Conservation (phyloP, 2,113 vertebrate genomes). For the Hemiprocne comata region DNA sequence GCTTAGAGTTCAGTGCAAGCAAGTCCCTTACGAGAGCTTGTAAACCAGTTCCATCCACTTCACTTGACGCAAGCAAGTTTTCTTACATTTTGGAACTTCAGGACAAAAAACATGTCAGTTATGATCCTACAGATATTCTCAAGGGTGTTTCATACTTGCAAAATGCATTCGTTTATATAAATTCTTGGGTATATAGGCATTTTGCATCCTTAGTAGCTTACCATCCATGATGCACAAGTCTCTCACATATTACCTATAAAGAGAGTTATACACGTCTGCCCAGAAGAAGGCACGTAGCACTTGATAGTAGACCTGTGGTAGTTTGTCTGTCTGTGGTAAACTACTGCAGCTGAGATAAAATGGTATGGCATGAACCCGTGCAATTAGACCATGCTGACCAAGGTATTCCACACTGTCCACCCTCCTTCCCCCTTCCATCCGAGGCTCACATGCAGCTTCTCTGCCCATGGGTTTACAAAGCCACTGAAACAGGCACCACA, state of each 20-base stretch:
- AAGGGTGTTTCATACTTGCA: background rate
- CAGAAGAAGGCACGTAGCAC: background rate
- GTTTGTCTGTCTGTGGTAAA: background rate
- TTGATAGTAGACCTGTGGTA: background rate
- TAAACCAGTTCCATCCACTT: background rate
- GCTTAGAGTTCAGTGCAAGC: too few relatives aligned
- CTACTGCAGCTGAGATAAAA: background rate
- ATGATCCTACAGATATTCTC: background rate
- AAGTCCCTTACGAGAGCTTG: too few relatives aligned
- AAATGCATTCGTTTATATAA: background rate
- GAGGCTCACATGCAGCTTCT: background rate
- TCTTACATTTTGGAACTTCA: background rate
- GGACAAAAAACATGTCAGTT: background rate
- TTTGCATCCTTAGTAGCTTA: background rate
- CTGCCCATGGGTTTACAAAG: background rate
- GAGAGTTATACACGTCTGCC: background rate
- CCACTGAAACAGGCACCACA: background rate
- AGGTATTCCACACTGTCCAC: too few relatives aligned
- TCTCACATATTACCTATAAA: background rate
- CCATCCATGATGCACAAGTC: rapidly evolving
- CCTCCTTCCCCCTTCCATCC: background rate
- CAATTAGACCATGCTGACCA: background rate
- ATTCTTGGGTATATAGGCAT: background rate
- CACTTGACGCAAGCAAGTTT: background rate
- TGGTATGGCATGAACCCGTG: background rate